Evolutionary conservation across 2,888 invertebrate genomes (phyloP).

Genomic region (Salpingus planirostris): DNA sequence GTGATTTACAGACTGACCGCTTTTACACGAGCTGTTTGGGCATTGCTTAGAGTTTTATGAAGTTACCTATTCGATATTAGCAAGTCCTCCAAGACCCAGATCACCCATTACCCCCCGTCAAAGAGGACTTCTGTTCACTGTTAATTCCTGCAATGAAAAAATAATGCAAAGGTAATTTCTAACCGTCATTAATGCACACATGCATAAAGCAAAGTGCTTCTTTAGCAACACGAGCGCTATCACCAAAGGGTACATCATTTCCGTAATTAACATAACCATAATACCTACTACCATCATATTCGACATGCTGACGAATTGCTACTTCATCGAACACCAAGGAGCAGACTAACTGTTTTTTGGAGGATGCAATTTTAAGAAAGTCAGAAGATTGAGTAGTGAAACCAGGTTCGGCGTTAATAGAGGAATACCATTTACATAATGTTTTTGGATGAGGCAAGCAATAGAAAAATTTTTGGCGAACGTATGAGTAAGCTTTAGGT

Average conservation of each 20-base stretch:
- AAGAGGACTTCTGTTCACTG: conserved; percentile 14
- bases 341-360: neutral
- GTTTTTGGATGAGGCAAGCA: conserved; percentile 5
- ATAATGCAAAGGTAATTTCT: conserved; percentile 20
- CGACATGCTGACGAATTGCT: too few relatives aligned
- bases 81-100: too few relatives aligned
- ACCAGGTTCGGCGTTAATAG: conserved; percentile 2
- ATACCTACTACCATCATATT: conserved; percentile 20
- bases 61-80: too few relatives aligned
- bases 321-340: conserved; percentile 25
- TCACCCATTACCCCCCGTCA: too few relatives aligned
- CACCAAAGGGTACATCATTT: conserved; percentile 17
- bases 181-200: conserved; percentile 13
- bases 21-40: too few relatives aligned
- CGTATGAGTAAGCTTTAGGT: conserved; percentile 15
- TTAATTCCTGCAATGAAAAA: conserved; percentile 17
- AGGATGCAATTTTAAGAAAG: too few relatives aligned
- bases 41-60: too few relatives aligned
- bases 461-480: conserved; percentile 2
- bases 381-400: conserved; percentile 4
- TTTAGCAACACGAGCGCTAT: conserved; percentile 16
- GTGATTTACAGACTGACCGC: too few relatives aligned
- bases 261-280: conserved; percentile 24
- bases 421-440: conserved; percentile 3
- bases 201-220: conserved; percentile 19